Percentiles rank a stretch among this genome's conserved stretches.
Conservation (phyloP, 2,797 vertebrate genomes). For the Pseudomugil tenellus region DNA sequence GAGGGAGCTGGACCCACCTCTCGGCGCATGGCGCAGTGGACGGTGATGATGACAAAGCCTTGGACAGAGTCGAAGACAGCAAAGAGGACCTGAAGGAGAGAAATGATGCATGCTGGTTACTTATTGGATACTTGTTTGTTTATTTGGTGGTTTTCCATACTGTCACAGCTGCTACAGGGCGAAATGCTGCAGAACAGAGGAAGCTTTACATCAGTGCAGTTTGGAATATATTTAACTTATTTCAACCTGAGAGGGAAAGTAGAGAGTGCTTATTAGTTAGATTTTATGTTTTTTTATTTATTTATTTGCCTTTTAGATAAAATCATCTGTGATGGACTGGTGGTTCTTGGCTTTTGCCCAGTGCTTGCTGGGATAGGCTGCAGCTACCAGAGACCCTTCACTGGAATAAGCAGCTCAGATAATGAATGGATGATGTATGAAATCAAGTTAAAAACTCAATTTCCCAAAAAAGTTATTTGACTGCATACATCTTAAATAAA, state of each 20-base stretch:
- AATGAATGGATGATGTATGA: too few species aligned
- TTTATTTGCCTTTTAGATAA: not conserved
- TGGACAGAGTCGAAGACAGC: conserved; percentile 98
- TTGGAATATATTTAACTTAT: not conserved
- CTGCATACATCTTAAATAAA: not conserved
- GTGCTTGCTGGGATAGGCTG: too few species aligned
- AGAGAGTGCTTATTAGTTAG: not conserved
- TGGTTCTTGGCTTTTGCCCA: too few species aligned
- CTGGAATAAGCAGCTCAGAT: too few species aligned
- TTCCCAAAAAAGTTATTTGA: not conserved
- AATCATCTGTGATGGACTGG: too few species aligned
- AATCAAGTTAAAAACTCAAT: not conserved
- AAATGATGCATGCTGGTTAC: not conserved
- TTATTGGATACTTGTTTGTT: not conserved
- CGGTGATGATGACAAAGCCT: conserved; percentile 97
- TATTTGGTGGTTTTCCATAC: not conserved
- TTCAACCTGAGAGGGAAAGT: not conserved
- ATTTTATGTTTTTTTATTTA: not conserved
- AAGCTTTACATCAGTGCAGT: not conserved
- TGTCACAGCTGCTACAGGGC: not conserved
- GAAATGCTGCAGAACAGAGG: not conserved
- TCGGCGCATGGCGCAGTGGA: conserved; percentile 95
- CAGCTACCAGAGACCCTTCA: too few species aligned
- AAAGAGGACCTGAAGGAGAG: conserved; percentile 91
- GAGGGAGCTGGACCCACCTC: conserved; percentile 84